phyloP scores from a whole-genome alignment of 2,888 invertebrate species.

The Drosophila anomalipes region DNA sequence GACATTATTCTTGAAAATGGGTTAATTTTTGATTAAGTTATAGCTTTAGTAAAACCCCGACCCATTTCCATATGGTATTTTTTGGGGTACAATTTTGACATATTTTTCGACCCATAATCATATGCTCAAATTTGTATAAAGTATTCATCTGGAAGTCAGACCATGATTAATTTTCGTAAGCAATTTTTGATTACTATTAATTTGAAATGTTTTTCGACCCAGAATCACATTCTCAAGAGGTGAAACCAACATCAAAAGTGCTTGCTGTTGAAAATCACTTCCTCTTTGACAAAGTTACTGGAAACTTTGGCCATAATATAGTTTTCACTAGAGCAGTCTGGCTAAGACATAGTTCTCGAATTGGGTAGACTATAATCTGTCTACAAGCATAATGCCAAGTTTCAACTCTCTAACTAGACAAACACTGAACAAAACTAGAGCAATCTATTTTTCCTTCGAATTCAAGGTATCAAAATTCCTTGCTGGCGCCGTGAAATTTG shows the following conservation, averaged over 20 bases:
- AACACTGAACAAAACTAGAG: not conserved
- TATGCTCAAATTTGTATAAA: not conserved
- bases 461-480: not conserved
- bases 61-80: too few relatives aligned
- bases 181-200: not conserved
- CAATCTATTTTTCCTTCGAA: not conserved
- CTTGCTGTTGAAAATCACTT: too few relatives aligned
- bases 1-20: too few relatives aligned
- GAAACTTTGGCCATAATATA: too few relatives aligned
- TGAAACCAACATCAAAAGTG: too few relatives aligned
- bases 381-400: not conserved
- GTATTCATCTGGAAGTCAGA: not conserved
- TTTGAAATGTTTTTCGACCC: not conserved
- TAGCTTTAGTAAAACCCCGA: not conserved
- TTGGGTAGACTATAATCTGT: not conserved
- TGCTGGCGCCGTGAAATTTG: conserved; percentile 67
- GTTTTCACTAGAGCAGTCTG: too few relatives aligned
- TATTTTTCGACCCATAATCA: not conserved
- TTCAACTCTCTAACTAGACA: too few relatives aligned
- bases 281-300: too few relatives aligned
- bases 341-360: too few relatives aligned
- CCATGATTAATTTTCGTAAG: not conserved
- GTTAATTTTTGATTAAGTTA: rapidly evolving
- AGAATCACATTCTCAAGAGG: too few relatives aligned
- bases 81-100: not conserved